These are phyloP conservation scores for Lepus oiostolus DNA, from an alignment of 2,797 vertebrate species.

Conservation along the genomic window DNA sequence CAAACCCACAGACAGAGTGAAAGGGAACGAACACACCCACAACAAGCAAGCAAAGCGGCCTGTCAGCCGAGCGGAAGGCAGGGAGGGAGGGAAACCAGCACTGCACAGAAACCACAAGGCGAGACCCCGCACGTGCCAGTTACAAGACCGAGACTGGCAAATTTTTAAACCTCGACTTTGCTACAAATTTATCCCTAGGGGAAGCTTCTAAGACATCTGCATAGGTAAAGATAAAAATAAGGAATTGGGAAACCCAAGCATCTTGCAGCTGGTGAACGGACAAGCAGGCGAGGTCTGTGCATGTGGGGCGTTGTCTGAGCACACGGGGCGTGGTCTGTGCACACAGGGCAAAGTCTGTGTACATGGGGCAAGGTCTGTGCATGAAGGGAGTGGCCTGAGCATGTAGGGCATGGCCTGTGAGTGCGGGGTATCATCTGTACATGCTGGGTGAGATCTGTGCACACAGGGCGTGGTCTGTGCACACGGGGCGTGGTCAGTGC, in stretches of 20 bases:
- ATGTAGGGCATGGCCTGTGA: too few species aligned
- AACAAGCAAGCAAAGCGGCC: not conserved
- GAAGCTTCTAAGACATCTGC: not conserved
- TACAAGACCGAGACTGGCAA: not conserved
- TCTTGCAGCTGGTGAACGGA: not conserved
- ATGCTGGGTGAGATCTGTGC: too few species aligned
- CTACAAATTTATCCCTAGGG: not conserved
- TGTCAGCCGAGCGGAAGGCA: not conserved
- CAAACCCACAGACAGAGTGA: not conserved
- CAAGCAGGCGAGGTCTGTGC: too few species aligned
- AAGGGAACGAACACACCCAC: not conserved
- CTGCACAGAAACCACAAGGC: slow-evolving; percentile 25
- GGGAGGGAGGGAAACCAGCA: not conserved
- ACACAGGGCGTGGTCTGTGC: too few species aligned
- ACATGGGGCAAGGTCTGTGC: not conserved
- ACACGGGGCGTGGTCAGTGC: not conserved
- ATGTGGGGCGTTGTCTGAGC: too few species aligned
- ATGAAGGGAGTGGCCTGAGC: too few species aligned
- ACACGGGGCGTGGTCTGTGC: too few species aligned
- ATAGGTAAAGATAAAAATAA: not conserved
- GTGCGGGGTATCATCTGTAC: too few species aligned
- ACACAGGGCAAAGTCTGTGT: too few species aligned
- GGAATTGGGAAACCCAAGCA: not conserved
- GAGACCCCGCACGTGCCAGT: not conserved
- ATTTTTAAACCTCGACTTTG: not conserved